These are phyloP conservation scores for Synergus umbraculus DNA, from an alignment of 2,888 invertebrate species.

Conservation along the genomic window DNA sequence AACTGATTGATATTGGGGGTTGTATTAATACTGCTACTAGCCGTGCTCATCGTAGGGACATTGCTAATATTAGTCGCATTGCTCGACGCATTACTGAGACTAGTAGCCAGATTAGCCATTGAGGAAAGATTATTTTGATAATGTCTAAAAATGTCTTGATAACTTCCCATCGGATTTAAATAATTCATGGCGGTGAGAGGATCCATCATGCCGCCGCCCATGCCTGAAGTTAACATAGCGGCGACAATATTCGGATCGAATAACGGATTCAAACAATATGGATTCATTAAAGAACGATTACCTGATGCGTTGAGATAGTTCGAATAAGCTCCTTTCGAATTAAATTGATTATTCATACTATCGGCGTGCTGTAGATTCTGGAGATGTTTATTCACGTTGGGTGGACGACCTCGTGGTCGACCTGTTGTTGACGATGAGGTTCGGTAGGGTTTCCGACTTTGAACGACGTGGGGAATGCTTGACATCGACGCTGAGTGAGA, in stretches of 20 bases:
- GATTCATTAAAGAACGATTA: constrained; percentile 66
- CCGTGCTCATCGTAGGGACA: constrained; percentile 59
- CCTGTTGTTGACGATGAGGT: constrained; percentile 60
- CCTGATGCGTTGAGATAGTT: constrained; percentile 63
- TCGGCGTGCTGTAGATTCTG: constrained; percentile 60
- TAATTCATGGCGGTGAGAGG: constrained; percentile 69
- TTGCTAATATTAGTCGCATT: constrained; percentile 58
- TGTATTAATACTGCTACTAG: constrained; percentile 46
- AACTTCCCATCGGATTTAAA: constrained; percentile 69
- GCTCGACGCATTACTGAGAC: constrained; percentile 56
- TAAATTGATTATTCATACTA: constrained; percentile 64
- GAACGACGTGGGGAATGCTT: constrained; percentile 59
- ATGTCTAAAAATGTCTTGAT: constrained; percentile 70
- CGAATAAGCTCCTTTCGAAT: constrained; percentile 62
- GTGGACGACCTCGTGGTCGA: constrained; percentile 79
- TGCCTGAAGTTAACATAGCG: constrained; percentile 65
- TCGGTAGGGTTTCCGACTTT: constrained; percentile 64
- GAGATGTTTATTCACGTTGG: constrained; percentile 74
- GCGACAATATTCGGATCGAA: constrained; percentile 69
- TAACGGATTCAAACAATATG: constrained; percentile 70
- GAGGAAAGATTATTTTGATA: constrained; percentile 70
- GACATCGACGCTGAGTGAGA: constrained; percentile 55
- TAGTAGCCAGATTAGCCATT: constrained; percentile 60
- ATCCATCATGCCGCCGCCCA: constrained; percentile 66
- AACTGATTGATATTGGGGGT: constrained; percentile 56